Base-by-base conservation (phyloP, 2,113 vertebrate genomes). In the Poeciliopsis retropinna region DNA sequence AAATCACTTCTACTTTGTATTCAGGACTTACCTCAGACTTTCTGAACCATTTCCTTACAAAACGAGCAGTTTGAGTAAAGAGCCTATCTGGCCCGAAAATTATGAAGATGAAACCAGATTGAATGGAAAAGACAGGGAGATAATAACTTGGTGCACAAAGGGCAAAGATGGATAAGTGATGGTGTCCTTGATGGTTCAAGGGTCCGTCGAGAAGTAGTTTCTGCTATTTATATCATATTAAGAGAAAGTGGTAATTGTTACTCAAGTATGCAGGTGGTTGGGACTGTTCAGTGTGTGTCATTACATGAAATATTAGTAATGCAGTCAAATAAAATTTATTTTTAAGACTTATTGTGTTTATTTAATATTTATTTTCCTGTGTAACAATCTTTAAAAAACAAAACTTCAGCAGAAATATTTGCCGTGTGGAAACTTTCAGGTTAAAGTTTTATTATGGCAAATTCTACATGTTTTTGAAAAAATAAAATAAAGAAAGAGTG, bases 41-140 rank as follows among this genome's bases (percentile, higher is more conserved):
- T 85, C 86, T 25, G 14, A 80, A 70, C 84, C 83, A 79, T 87
- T 84, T 76, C 73, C 71, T 34, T 73, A 73, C 79, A 78, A 83
- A 88, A 85, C 81, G 81, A 88, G 78, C 70, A 19, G 73, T 79
- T 70, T 75, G 57, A 87, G 84, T 78, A 67, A 72, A 85, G 77
- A 75, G 87, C 84, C 87, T 86, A 89, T 84, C 90, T 86, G 84
- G 78, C 65, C 1, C 51, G 60, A 82, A 88, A 88, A 90, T 84
- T 66, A 76, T 76, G 74, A 60, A 72, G 73, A 86, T 88, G 78
- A 77, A 77, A 79, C 61, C 63, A 78, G 83, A 91, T 32, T 80
- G 85, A 92, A 81, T 73, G 67, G 74, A 86, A 87, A 79, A 79
- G 83, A 87, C 86, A 64, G 72, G 74, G 4, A 54, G 76, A 75